Percentiles rank a stretch among this genome's conserved stretches.
phyloP scores from a whole-genome alignment of 1,140 invertebrate species.

The Diprion similis region DNA sequence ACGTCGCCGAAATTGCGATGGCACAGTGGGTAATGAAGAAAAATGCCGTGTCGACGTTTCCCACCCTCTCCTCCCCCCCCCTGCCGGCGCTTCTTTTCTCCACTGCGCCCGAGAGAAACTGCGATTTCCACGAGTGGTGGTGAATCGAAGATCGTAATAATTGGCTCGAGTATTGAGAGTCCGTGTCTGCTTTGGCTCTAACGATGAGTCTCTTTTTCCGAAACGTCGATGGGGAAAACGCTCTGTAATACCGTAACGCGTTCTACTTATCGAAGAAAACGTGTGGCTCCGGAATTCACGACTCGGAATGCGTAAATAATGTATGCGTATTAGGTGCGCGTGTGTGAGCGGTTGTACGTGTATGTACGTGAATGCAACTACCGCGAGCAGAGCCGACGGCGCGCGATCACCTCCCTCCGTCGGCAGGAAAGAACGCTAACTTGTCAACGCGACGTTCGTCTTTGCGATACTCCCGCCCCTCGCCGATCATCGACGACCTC shows the following conservation, averaged over 20 bases:
- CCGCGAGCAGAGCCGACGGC: slow-evolving; percentile 35
- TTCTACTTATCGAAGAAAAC: slow-evolving; percentile 54
- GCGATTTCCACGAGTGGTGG: background rate
- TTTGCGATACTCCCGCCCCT: too few relatives aligned
- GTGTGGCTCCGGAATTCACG: slow-evolving; percentile 45
- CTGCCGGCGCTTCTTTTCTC: background rate
- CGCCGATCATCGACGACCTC: too few relatives aligned
- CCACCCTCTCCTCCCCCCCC: slow-evolving; percentile 12
- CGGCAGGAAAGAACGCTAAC: background rate
- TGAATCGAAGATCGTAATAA: too few relatives aligned
- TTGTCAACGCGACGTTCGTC: background rate
- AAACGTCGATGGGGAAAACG: slow-evolving; percentile 43
- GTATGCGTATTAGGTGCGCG: slow-evolving; percentile 28
- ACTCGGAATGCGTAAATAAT: slow-evolving; percentile 33
- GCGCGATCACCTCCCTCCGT: background rate
- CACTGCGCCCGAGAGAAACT: background rate
- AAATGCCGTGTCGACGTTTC: slow-evolving; percentile 2
- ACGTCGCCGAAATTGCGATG: background rate
- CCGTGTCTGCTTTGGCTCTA: slow-evolving; percentile 14
- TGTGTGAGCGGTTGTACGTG: slow-evolving; percentile 26
- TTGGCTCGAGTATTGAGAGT: too few relatives aligned
- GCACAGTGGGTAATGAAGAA: slow-evolving; percentile 5
- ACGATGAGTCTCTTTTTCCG: background rate
- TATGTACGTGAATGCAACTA: slow-evolving; percentile 50
- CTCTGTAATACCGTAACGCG: slow-evolving; percentile 47